phyloP scores from a whole-genome alignment of 2,797 vertebrate species.

The Leptatherina wallacei region DNA sequence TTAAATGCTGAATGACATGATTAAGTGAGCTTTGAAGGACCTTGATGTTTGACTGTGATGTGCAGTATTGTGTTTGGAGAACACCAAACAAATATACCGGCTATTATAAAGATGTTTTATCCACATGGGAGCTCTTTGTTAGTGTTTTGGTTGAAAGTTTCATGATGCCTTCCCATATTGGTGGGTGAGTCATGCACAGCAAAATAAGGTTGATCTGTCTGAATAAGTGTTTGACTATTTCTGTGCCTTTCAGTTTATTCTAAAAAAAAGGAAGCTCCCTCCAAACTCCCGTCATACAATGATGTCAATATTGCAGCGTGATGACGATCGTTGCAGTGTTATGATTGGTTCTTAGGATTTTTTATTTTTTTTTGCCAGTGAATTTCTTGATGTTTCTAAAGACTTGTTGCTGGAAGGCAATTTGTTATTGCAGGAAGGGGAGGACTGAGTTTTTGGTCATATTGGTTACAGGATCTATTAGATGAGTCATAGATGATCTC shows the following conservation, averaged over 20 bases:
- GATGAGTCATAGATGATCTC: slow-evolving; percentile 64
- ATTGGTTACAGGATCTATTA: slow-evolving; percentile 42
- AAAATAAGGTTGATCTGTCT: slow-evolving; percentile 2
- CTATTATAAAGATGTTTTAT: no score
- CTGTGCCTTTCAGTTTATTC: background rate
- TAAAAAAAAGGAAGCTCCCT: slow-evolving; percentile 12
- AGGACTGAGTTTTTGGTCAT: slow-evolving; percentile 17
- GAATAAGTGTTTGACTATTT: slow-evolving; percentile 21
- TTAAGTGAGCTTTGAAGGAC: no score
- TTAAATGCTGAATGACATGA: no score
- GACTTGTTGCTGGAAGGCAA: slow-evolving; percentile 71
- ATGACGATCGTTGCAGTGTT: slow-evolving; percentile 12
- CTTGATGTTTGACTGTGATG: no score
- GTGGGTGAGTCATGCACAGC: slow-evolving; percentile 56
- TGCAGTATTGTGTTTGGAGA: no score
- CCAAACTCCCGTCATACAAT: slow-evolving; percentile 20
- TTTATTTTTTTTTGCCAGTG: slow-evolving; percentile 45
- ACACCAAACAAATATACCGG: no score
- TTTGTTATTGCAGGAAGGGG: slow-evolving; percentile 14
- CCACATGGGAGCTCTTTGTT: no score
- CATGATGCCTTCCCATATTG: background rate
- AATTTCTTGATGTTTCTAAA: slow-evolving; percentile 7
- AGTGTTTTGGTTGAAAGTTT: background rate
- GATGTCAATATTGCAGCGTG: slow-evolving; percentile 38
- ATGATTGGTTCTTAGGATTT: slow-evolving; percentile 44